Evolutionary conservation across 2,113 vertebrate genomes (phyloP), one percentile per base, ranked within the genome.

Genomic region (Sander vitreus): DNA sequence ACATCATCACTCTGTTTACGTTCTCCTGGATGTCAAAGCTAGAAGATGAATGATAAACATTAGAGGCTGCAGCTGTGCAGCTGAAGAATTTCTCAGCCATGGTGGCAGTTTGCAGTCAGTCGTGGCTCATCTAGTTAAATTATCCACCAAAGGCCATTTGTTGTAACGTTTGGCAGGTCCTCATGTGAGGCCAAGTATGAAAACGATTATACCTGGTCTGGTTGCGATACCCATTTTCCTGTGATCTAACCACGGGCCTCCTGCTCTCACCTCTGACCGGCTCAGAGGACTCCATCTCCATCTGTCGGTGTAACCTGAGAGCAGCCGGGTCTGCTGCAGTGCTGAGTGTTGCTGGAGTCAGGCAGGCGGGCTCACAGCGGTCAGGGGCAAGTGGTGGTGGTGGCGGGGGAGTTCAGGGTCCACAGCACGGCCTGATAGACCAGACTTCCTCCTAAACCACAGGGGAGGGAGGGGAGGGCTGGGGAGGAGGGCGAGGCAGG

Each of bases 301-400:
- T 77, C 50, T 60, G 69, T 65, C 33, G 1, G 50, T 78, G 87
- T 83, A 89, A 89, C 84, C 78, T 18, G 85, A 89, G 85, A 70
- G 19, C 36, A 18, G 67, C 62, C 1, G 16, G 27, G 67, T 16
- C 65, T 70, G 51, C 65, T 51, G 47, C 64, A 7, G 54, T 47
- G 70, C 50, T 76, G 73, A 68, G 71, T 39, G 66, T 21, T 59
- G 18, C 39, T 76, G 87, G 78, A 84, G 84, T 86, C 70, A 30
- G 45, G 48, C 66, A 80, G 73, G 48, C 45, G 64, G 64, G 51
- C 73, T 76, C 47, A n/a, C 66, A 47, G 62, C 10, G 47, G 62
- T 80, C 60, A 50, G 21, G 55, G 43, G 18, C 2, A 7, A 47
- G 27, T 39, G 47, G 13, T 66, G 72, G 36, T 39, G 39, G 39